A percentile compares a stretch with the other conserved stretches of the same genome.
These are phyloP conservation scores for Busseola fusca DNA, from an alignment of 2,888 invertebrate genomes.

Conservation along the genomic window DNA sequence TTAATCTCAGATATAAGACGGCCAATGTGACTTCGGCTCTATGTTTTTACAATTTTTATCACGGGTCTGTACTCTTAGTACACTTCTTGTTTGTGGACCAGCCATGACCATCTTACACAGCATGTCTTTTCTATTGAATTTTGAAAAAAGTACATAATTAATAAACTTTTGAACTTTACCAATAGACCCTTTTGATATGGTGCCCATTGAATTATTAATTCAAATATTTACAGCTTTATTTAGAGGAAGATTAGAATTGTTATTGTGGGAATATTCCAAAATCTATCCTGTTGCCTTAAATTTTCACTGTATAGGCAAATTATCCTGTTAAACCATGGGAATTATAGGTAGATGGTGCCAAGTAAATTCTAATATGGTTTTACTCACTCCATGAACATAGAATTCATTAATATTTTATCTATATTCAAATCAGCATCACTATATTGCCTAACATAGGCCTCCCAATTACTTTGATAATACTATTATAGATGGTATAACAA, in stretches of 20 bases:
- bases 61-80: neutral
- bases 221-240: neutral
- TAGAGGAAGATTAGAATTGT: conserved; percentile 9
- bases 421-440: conserved; percentile 22
- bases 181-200: neutral
- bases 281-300: neutral
- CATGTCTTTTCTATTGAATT: neutral
- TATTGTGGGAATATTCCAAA: conserved; percentile 1
- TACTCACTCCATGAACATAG: neutral
- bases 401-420: conserved; percentile 13
- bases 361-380: neutral
- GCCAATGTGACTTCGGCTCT: neutral
- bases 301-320: neutral
- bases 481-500: conserved; percentile 1
- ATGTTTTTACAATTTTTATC: too few species aligned
- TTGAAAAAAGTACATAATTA: too few species aligned
- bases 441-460: conserved; percentile 3
- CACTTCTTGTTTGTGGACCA: neutral
- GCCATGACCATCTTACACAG: neutral
- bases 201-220: neutral
- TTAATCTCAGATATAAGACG: too few species aligned
- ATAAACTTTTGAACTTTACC: neutral
- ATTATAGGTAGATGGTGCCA: neutral
- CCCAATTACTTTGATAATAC: neutral
- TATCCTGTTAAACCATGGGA: neutral